These are phyloP conservation scores for Hippocampus mohnikei DNA, from an alignment of 2,113 vertebrate species.

Conservation along the genomic window DNA sequence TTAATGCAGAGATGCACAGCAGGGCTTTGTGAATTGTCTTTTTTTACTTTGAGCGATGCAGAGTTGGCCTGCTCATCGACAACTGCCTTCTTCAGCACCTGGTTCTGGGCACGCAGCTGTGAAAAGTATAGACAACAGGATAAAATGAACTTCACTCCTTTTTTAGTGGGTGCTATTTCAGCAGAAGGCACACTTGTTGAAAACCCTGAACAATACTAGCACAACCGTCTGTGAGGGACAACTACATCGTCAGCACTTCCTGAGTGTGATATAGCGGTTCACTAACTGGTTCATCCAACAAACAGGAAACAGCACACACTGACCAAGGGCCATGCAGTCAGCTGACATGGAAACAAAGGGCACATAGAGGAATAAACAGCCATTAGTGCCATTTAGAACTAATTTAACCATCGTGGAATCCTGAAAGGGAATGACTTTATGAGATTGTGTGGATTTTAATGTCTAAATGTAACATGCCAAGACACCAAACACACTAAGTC, in stretches of 20 bases:
- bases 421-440: background rate
- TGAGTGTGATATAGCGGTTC: constrained; percentile 31
- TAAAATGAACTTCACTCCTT: background rate
- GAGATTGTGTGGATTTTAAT: background rate
- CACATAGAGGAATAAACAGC: constrained; percentile 8
- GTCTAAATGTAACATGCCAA: background rate
- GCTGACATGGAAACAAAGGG: constrained; percentile 54
- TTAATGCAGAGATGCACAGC: background rate
- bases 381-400: constrained; percentile 13
- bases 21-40: background rate
- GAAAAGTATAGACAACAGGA: constrained; percentile 41
- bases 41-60: constrained; percentile 83
- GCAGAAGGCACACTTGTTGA: background rate
- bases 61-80: constrained; percentile 94
- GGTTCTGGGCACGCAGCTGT: constrained; percentile 96
- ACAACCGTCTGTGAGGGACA: constrained; percentile 3
- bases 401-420: background rate
- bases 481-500: background rate
- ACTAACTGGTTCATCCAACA: constrained; percentile 24
- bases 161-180: background rate
- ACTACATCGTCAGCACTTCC: constrained; percentile 55
- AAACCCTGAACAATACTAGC: background rate
- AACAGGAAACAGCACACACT: constrained; percentile 50
- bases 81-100: constrained; percentile 95
- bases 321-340: constrained; percentile 42